Base-by-base conservation (phyloP, 2,888 invertebrate species). In the Cantharis nigra region DNA sequence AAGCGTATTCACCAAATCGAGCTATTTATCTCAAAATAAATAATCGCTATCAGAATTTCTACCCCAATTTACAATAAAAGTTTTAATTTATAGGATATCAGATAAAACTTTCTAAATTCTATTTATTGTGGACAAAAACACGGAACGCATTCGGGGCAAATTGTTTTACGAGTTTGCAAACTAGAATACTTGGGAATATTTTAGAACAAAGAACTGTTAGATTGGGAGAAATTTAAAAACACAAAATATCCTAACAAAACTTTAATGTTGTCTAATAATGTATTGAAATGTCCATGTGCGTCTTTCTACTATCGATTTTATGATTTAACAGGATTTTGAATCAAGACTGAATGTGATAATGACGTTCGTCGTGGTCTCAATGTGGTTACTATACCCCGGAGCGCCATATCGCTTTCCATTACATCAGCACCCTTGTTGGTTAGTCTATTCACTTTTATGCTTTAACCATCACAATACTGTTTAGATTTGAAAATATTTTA, bases 71-170 rank as follows among this genome's bases (percentile, higher is more conserved):
- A 79, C 79, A 79, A 79, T 79, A 77, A 75, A 79, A 74, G 69
- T 79, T 78, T 69, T 77, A 80, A 81, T 81, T 81, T 81, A 80
- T 81, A 76, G 80, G 33, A 73, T 74, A 81, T 82, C 81, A 78
- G 82, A 82, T 82, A 81, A 80, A 82, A 79, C 77, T 82, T 80
- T 69, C 74, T 30, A 74, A 76, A 76, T 76, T 80, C 78, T 80
- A 78, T 72, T 75, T 74, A 78, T 77, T 63, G 71, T 67, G 74
- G 64, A 76, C 71, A 76, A 76, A 78, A 74, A 79, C 73, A 71
- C 75, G 70, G 70, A 75, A 75, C 76, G 70, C 72, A 77, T 69
- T 72, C 69, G 69, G 67, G 72, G 77, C 75, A 78, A 78, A 78
- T 78, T 78, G 75, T 75, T 76, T 76, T 76, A 76, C 72, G 72